Base-by-base conservation (phyloP, 2,797 vertebrate species). In the Lepidocolaptes lacrymiger region DNA sequence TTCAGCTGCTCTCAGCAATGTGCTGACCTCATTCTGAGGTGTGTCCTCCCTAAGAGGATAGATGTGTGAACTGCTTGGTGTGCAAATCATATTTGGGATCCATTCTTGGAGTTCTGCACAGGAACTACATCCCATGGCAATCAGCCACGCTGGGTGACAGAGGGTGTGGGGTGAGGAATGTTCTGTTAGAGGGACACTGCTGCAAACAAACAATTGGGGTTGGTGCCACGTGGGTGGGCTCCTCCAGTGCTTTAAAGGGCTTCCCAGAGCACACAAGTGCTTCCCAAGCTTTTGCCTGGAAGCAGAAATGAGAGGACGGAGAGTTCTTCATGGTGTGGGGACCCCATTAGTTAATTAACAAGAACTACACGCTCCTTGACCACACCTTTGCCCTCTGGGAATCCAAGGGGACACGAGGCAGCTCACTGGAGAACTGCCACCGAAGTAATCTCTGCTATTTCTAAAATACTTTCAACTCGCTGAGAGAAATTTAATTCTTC, bases 401-500 rank as follows among this genome's bases (percentile, higher is more conserved):
- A 37, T 49, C 71, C 32, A 39, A 67, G 23, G 46, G 54, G 41
- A 71, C 62, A 52, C n/a, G 55, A 69, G 72, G 86, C 86, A 89
- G 73, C 63, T 71, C 27, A 20, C 1, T 71, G 75, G 85, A 91
- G 83, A 66, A 63, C 55, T 74, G 85, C 80, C 74, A 75, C 83
- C 43, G 71, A 79, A 91, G 37, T 88, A 7, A 62, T 68, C 6
- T 26, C 55, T 75, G 69, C 89, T 91, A 76, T 78, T 76, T 74
- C 94, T 88, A 87, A 85, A 87, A 54, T 37, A 46, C 85, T 91
- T 94, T 89, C 46, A 91, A 10, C 27, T 91, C 54, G 36, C 74
- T 86, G 85, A 76, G 73, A 72, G 67, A 67, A 78, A 84, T 68
- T 30, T 90, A 95, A 79, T 94, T 95, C 77, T 91, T 96, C 89